Evolutionary conservation across 64 coral and sea anemone genomes (phyloP).

Genomic region (Trachythela sp.): DNA sequence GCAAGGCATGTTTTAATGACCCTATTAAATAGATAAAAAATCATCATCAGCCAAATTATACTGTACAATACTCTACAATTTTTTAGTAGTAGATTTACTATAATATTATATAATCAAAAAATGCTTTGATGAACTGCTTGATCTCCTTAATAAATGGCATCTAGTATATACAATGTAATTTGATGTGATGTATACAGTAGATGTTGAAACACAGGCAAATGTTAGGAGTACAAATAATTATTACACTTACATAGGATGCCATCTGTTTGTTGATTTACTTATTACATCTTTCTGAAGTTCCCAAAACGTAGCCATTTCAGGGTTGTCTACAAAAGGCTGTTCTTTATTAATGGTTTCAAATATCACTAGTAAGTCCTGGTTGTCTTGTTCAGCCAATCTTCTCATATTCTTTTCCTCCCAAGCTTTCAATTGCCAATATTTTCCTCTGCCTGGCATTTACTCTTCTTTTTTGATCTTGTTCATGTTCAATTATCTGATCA

Average conservation of each 20-base stretch:
- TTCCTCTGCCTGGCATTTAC: background rate
- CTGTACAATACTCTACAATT: no score
- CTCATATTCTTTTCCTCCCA: background rate
- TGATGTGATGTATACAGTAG: no score
- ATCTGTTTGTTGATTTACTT: background rate
- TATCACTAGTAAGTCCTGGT: background rate
- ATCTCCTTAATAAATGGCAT: no score
- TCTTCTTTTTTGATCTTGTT: background rate
- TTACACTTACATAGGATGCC: background rate
- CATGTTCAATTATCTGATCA: background rate
- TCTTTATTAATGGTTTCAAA: background rate
- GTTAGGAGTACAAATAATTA: no score
- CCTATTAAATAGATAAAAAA: background rate
- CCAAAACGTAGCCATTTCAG: conserved; percentile 20
- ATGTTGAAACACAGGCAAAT: no score
- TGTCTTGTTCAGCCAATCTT: background rate
- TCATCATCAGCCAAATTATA: background rate
- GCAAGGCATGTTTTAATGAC: conserved; percentile 27
- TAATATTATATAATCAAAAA: no score
- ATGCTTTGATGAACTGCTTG: no score
- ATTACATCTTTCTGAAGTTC: background rate
- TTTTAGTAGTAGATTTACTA: no score
- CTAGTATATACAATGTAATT: no score
- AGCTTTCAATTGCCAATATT: background rate
- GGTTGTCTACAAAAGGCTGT: background rate